Base-by-base conservation (phyloP, 1,140 invertebrate genomes). In the Venustaconcha ellipsiformis region DNA sequence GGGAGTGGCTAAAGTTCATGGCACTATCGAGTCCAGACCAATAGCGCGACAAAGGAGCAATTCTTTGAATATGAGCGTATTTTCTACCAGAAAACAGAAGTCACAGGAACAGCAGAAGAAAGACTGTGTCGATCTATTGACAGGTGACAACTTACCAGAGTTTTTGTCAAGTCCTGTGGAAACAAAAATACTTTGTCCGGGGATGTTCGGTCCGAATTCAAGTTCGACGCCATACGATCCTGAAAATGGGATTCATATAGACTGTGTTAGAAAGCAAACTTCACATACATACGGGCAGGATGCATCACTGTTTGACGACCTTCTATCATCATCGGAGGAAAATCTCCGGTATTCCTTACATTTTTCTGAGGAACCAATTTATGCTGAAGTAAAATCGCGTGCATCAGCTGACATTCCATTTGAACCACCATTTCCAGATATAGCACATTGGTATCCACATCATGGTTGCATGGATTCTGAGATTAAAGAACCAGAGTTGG, bases 351-450 rank as follows among this genome's bases (percentile, higher is more conserved):
- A 56, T 57, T 37, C 26, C 14, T 58, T 37, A 57, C 18, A 30
- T 30, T n/a, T 55, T 17, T 70, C 72, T 14, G 69, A 71, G n/a
- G 75, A 77, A 72, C 75, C 75, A n/a, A 77, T 77, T 8, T 77
- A 77, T 48, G 75, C 75, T 18, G 75, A 77, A 67, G 75, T 77
- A 14, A 63, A 59, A 70, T 64, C 75, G 0, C 37, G 8, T 48
- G 37, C 37, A 48, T 8, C 8, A 48, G 37, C 4, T 48, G 11
- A 48, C 6, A 11, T 6, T 48, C 37, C 37, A 48, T 48, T 48
- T 6, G 37, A 48, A 48, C 37, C 37, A 48, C 37, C 37, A 48
- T 48, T 48, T 48, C 37, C 37, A 48, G 37, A 48, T 48, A 48
- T 48, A 48, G 37, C 37, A 48, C 6, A 48, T 11, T 48, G 37